These are phyloP conservation scores for Stictonetta naevosa DNA, from an alignment of 2,113 vertebrate species.

Conservation along the genomic window DNA sequence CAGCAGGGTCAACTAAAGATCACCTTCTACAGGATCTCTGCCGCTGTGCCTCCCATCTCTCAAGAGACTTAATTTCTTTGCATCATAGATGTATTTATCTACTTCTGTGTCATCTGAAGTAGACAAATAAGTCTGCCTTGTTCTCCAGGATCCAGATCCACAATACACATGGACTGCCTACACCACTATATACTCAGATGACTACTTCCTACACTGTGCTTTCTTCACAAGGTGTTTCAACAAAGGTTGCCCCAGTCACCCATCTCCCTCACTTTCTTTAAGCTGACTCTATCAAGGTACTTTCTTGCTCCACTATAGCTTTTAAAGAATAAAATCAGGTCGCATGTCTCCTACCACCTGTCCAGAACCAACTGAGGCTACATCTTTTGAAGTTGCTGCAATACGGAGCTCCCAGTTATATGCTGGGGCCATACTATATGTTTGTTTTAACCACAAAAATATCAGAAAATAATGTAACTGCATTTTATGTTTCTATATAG, in stretches of 20 bases:
- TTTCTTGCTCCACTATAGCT: not conserved
- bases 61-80: rapidly evolving
- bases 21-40: not conserved
- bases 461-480: not conserved
- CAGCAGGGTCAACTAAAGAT: not conserved
- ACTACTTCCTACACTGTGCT: not conserved
- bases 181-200: not conserved
- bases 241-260: not conserved
- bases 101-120: not conserved
- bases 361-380: not conserved
- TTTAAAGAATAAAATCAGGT: not conserved
- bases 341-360: not conserved
- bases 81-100: not conserved
- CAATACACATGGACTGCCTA: not conserved
- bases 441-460: not conserved
- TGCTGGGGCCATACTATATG: not conserved
- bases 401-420: not conserved
- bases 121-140: not conserved
- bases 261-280: not conserved
- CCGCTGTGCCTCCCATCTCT: not conserved
- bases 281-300: not conserved
- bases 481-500: not conserved
- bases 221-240: not conserved
- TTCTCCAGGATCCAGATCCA: not conserved
- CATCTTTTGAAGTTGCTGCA: not conserved